These are phyloP conservation scores for Mantis religiosa DNA, from an alignment of 2,888 invertebrate species.

Conservation along the genomic window DNA sequence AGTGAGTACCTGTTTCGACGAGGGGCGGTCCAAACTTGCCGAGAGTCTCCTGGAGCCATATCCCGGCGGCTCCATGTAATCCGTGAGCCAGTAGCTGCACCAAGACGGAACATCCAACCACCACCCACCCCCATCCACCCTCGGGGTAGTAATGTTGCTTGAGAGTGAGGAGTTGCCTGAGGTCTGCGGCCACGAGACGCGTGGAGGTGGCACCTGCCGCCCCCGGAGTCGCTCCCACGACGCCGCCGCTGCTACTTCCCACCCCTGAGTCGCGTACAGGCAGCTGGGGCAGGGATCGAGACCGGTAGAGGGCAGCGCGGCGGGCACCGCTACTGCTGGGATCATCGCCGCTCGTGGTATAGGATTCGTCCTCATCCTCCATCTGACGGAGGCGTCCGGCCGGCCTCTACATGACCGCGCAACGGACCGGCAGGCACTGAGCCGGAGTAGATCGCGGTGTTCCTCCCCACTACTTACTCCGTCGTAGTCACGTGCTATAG, in stretches of 20 bases:
- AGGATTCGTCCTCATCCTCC: constrained; percentile 28
- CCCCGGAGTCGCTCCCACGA: constrained; percentile 46
- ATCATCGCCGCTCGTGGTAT: constrained; percentile 13
- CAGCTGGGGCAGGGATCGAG: constrained; percentile 63
- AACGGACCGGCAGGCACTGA: constrained; percentile 4
- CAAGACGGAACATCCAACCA: constrained; percentile 65
- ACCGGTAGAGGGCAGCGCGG: constrained; percentile 53
- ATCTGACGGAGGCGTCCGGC: constrained; percentile 24
- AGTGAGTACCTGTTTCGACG: not conserved
- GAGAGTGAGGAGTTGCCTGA: constrained; percentile 59
- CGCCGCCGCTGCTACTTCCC: constrained; percentile 29
- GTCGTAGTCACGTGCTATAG: not conserved
- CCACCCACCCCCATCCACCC: constrained; percentile 67
- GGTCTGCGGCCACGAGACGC: constrained; percentile 52
- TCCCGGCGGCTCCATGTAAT: constrained; percentile 48
- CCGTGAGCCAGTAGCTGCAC: constrained; percentile 74
- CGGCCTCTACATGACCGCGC: not conserved
- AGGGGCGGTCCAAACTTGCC: constrained; percentile 11
- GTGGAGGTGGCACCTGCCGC: constrained; percentile 39
- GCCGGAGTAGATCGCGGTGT: not conserved
- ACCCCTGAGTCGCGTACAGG: constrained; percentile 16
- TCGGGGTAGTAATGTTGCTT: constrained; percentile 39
- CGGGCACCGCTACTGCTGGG: constrained; percentile 41
- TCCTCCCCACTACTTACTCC: not conserved
- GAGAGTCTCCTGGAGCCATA: constrained; percentile 23